phyloP scores from a whole-genome alignment of 2,113 vertebrate genomes.

The Centropus unirufus region DNA sequence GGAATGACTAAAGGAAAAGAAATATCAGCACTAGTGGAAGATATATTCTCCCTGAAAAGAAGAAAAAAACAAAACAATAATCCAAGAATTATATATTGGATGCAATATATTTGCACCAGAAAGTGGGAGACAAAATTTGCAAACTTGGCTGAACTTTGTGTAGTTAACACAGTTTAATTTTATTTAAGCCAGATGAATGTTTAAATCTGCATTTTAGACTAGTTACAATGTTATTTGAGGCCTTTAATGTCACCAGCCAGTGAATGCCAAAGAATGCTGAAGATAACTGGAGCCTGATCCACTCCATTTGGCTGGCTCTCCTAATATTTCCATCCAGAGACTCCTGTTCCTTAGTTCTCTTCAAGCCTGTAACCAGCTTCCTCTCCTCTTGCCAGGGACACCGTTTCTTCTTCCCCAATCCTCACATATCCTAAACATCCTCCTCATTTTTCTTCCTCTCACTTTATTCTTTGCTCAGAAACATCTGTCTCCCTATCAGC shows the following conservation, averaged over 20 bases:
- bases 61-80: neutral
- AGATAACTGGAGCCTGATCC: slow-evolving; percentile 9
- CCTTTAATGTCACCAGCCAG: neutral
- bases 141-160: neutral
- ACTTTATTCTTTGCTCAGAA: neutral
- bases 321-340: neutral
- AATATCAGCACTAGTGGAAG: neutral
- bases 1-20: neutral
- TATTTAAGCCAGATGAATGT: neutral
- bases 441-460: neutral
- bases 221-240: slow-evolving; percentile 21
- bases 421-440: slow-evolving; percentile 37
- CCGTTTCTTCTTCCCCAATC: neutral
- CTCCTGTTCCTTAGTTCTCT: neutral
- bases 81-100: neutral
- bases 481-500: neutral
- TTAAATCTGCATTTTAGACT: neutral
- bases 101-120: neutral
- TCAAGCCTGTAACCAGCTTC: neutral
- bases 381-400: slow-evolving; percentile 3
- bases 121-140: neutral
- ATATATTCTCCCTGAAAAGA: neutral
- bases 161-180: neutral
- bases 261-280: neutral
- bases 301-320: slow-evolving; percentile 8